These are phyloP conservation scores for Trichacis sp. DNA, from an alignment of 2,888 invertebrate species.

Conservation along the genomic window DNA sequence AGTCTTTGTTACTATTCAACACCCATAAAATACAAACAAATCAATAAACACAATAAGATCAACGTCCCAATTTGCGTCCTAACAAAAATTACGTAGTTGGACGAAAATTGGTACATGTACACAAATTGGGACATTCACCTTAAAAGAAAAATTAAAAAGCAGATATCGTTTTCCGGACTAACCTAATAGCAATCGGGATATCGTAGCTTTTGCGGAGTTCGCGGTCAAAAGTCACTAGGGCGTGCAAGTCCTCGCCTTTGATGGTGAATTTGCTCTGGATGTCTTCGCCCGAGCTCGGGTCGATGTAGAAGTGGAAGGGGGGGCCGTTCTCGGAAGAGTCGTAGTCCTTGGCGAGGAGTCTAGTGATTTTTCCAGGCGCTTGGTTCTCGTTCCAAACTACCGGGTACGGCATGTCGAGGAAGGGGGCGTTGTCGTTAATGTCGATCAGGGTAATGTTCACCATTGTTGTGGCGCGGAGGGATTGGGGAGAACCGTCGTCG, in stretches of 20 bases:
- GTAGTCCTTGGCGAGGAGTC: slow-evolving; percentile 82
- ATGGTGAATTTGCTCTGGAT: slow-evolving; percentile 81
- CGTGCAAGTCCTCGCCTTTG: slow-evolving; percentile 75
- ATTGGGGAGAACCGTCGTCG: slow-evolving; percentile 76
- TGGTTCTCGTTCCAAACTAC: slow-evolving; percentile 89
- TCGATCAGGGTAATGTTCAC: slow-evolving; percentile 78
- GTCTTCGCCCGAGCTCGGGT: slow-evolving; percentile 74
- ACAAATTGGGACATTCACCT: no score
- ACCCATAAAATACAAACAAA: no score
- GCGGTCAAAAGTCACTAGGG: slow-evolving; percentile 84
- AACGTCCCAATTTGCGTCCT: no score
- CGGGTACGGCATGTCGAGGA: slow-evolving; percentile 83
- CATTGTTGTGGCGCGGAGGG: slow-evolving; percentile 75
- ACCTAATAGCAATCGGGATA: slow-evolving; percentile 90
- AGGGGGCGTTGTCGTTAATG: slow-evolving; percentile 95
- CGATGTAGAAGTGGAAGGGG: slow-evolving; percentile 83
- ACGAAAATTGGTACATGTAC: no score
- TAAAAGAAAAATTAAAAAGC: no score
- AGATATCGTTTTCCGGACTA: no score
- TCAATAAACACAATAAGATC: no score
- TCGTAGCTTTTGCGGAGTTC: slow-evolving; percentile 88
- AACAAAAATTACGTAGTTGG: no score
- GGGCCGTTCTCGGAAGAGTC: slow-evolving; percentile 87
- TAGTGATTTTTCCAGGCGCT: slow-evolving; percentile 75
- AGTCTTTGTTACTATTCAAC: no score